A percentile compares a stretch with the other conserved stretches of the same genome.
Evolutionary conservation across 2,888 invertebrate species (phyloP).

Genomic region (Hartigia nigra): DNA sequence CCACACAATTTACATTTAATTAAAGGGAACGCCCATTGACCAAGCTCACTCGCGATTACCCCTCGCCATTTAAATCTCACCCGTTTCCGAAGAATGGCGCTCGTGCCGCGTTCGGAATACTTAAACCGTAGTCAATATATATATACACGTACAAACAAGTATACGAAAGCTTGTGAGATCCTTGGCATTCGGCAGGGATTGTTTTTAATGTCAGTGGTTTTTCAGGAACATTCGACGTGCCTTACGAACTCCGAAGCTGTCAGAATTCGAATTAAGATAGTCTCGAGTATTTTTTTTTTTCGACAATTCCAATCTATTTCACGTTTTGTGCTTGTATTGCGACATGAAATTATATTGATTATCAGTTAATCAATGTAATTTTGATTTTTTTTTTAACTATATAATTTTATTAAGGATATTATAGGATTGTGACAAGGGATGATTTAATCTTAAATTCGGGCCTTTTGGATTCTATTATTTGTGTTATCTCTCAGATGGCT

Average conservation of each 20-base stretch:
- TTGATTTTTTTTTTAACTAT: background rate
- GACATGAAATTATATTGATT: background rate
- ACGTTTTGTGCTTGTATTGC: background rate
- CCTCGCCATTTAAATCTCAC: conserved; percentile 62
- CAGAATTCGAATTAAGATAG: background rate
- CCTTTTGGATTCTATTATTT: background rate
- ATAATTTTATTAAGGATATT: background rate
- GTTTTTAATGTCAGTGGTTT: conserved; percentile 17
- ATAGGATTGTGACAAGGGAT: background rate
- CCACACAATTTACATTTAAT: conserved; percentile 65
- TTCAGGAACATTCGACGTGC: background rate
- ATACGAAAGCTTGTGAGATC: conserved; percentile 20
- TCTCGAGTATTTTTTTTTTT: background rate
- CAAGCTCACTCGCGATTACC: conserved; percentile 58
- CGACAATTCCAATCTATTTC: background rate
- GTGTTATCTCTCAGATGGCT: background rate
- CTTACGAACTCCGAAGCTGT: background rate
- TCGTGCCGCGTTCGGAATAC: conserved; percentile 54
- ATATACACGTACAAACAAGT: conserved; percentile 17
- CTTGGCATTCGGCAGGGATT: conserved; percentile 21
- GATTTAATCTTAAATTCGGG: background rate
- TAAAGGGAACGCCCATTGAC: conserved; percentile 64
- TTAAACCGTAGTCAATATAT: conserved; percentile 39
- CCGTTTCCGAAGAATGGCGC: conserved; percentile 26
- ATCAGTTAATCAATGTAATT: background rate